phyloP scores from a whole-genome alignment of 2,888 invertebrate species.

The Macropis europaea region DNA sequence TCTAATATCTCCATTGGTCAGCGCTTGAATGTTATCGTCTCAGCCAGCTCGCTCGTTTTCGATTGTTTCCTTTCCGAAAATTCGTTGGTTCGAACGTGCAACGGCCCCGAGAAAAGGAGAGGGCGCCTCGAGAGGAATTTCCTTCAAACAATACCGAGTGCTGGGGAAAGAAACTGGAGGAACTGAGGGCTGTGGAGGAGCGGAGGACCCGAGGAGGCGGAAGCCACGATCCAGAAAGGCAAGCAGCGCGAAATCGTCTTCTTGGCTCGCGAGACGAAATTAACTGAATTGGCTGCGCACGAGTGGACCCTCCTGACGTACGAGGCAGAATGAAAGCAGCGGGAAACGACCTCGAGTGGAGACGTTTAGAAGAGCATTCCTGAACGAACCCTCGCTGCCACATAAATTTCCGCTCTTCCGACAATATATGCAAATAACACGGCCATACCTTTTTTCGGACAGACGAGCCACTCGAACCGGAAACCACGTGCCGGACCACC shows the following conservation, averaged over 20 bases:
- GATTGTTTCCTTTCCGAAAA: background rate
- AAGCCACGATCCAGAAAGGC: slow-evolving; percentile 49
- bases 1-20: no score
- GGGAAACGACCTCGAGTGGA: slow-evolving; percentile 6
- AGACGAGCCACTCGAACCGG: no score
- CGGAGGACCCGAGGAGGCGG: slow-evolving; percentile 27
- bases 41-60: background rate
- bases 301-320: slow-evolving; percentile 45
- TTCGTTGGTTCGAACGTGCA: background rate
- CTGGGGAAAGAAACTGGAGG: background rate
- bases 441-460: slow-evolving; percentile 21
- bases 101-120: slow-evolving; percentile 25
- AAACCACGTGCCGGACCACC: no score
- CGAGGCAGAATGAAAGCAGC: slow-evolving; percentile 14
- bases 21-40: slow-evolving; percentile 10
- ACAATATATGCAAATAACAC: slow-evolving; percentile 41
- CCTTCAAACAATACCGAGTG: slow-evolving; percentile 33
- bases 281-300: slow-evolving; percentile 58
- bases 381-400: background rate
- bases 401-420: slow-evolving; percentile 21
- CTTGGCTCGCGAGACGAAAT: slow-evolving; percentile 47
- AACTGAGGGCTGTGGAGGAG: background rate
- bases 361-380: slow-evolving; percentile 1
- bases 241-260: slow-evolving; percentile 57
- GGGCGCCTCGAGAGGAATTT: slow-evolving; percentile 29